These are phyloP conservation scores for Dryobota labecula DNA, from an alignment of 2,888 invertebrate species.

Conservation along the genomic window DNA sequence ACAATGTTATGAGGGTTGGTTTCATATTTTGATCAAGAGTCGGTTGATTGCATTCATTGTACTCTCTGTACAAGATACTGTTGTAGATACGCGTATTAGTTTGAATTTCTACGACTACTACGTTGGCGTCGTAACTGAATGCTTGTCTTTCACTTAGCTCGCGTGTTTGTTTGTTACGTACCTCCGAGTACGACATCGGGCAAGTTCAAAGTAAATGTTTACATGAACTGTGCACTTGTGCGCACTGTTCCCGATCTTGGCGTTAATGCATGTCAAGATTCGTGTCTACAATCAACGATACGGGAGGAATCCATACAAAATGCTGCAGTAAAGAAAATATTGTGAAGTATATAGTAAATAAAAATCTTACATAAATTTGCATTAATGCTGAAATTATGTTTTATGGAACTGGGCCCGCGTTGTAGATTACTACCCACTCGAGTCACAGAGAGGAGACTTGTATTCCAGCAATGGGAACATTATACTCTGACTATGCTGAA, in stretches of 20 bases:
- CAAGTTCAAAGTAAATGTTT: conserved; percentile 2
- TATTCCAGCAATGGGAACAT: background rate
- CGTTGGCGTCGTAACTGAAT: background rate
- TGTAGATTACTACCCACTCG: background rate
- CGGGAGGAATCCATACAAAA: background rate
- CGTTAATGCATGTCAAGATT: conserved; percentile 1
- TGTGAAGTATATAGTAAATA: background rate
- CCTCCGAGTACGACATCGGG: background rate
- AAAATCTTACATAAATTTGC: background rate
- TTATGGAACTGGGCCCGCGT: background rate
- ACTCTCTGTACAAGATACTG: background rate
- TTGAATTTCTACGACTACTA: background rate
- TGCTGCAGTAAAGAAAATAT: background rate
- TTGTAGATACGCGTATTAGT: background rate
- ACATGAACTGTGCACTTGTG: background rate
- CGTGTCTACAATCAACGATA: background rate
- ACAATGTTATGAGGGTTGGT: background rate
- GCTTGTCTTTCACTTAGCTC: too few species aligned
- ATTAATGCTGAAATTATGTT: background rate
- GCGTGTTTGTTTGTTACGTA: background rate
- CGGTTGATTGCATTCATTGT: background rate
- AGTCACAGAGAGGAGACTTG: background rate
- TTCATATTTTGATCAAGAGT: background rate
- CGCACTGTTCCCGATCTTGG: background rate
- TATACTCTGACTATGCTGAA: background rate